Evolutionary conservation across 2,113 vertebrate genomes (phyloP).

Genomic region (Camarhynchus parvulus): DNA sequence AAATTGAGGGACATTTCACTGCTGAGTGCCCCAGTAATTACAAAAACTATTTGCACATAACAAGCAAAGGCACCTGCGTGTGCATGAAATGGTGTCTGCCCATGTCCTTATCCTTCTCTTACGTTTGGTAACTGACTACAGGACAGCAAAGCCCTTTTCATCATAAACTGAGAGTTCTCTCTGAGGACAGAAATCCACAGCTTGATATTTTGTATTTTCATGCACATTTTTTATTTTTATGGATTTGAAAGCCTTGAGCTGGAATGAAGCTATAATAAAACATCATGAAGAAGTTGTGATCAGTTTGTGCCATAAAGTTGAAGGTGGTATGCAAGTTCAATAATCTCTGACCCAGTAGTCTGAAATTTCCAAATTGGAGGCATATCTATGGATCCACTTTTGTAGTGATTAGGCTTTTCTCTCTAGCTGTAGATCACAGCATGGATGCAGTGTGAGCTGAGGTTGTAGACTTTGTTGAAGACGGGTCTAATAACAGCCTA

Average conservation of each 20-base stretch:
- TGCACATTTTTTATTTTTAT: background rate
- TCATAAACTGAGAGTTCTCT: background rate
- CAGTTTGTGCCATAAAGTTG: background rate
- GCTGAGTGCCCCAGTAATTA: background rate
- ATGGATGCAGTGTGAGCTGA: background rate
- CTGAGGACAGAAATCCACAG: background rate
- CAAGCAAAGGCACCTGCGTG: rapidly evolving
- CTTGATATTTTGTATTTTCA: background rate
- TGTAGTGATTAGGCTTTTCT: background rate
- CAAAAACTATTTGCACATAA: background rate
- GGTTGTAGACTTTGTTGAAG: background rate
- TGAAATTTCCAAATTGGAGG: background rate
- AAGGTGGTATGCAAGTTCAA: background rate
- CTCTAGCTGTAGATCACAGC: background rate
- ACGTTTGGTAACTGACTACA: background rate
- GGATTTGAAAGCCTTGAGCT: background rate
- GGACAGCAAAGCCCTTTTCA: background rate
- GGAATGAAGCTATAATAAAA: background rate
- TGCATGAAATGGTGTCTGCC: background rate
- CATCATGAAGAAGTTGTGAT: background rate
- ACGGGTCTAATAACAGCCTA: background rate
- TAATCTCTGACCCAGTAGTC: background rate
- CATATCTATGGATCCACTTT: background rate
- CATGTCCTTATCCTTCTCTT: background rate
- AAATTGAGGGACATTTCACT: background rate